phyloP scores from a whole-genome alignment of 2,113 vertebrate species.

The Syngnathoides biaculeatus region DNA sequence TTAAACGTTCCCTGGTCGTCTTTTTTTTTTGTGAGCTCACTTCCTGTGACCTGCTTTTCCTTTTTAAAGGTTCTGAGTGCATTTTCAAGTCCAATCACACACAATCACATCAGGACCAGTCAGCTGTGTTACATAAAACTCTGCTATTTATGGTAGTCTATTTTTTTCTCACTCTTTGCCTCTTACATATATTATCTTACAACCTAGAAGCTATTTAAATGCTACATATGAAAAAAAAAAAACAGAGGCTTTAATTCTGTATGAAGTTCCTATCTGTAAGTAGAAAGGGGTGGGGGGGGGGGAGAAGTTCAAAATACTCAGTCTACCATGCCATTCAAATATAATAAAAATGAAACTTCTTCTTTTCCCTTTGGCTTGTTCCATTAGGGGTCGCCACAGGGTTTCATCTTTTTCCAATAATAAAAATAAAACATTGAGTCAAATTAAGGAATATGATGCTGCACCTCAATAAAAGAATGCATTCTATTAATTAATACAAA shows the following conservation, averaged over 20 bases:
- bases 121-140: constrained; percentile 50
- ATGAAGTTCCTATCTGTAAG: neutral
- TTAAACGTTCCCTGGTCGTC: neutral
- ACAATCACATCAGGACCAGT: constrained; percentile 56
- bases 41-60: constrained; percentile 6
- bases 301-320: too few relatives aligned
- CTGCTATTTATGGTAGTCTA: neutral
- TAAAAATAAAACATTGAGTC: too few relatives aligned
- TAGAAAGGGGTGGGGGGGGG: too few relatives aligned
- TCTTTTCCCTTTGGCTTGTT: too few relatives aligned
- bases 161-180: neutral
- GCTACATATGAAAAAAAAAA: neutral
- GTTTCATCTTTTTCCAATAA: too few relatives aligned
- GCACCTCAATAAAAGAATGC: too few relatives aligned
- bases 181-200: constrained; percentile 2
- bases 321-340: too few relatives aligned
- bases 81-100: constrained; percentile 53
- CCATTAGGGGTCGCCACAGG: too few relatives aligned
- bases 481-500: too few relatives aligned
- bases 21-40: constrained; percentile 2
- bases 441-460: too few relatives aligned
- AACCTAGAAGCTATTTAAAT: neutral
- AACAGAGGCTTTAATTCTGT: neutral
- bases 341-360: too few relatives aligned
- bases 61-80: constrained; percentile 30